Evolutionary conservation across 2,113 vertebrate species (phyloP), one percentile per base, ranked within the genome.

Genomic region (Hippopotamus amphibius): DNA sequence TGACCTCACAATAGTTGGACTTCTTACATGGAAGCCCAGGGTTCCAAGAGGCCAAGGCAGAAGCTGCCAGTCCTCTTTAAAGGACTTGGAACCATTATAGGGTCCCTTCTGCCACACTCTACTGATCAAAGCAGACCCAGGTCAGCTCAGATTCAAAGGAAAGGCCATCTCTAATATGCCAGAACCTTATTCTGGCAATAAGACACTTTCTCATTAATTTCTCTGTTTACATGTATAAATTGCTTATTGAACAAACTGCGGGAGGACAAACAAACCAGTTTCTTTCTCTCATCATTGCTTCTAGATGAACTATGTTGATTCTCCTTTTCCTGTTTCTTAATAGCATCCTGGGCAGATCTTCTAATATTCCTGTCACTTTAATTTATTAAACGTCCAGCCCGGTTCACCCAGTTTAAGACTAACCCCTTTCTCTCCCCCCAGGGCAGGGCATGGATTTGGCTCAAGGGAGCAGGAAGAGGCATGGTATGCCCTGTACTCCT

Each of bases 311-410:
- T 50, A 7, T 59, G 53, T 43, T 92, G 46, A 15, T 88, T 86
- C 65, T 92, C 79, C 37, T 92, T 72, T 96, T 86, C 61, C 90
- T 46, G 53, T 85, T 16, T 69, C 30, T 28, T 66, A 46, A 81
- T 30, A 59, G 61, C 65, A 53, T 81, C 57, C 41, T 82, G 72
- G 69, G 79, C 37, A 53, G 72, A 76, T 33, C 30, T 79, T 72
- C 95, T 90, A 43, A 68, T 72, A 15, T 59, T 83, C 33, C 28
- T 69, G 57, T 57, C 48, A 74, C 50, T 91, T 90, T 55, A 66
- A 95, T 69, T 91, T 91, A 87, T 81, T 81, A 69, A 90, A 69
- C 66, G 74, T 21, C 33, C 59, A 74, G 72, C 57, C 21, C n/a
- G 85, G 59, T 85, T n/a, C 59, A 13, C 43, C 76, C 79, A 80